A percentile compares a stretch with the other conserved stretches of the same genome.
Conservation (phyloP, 2,797 vertebrate species). For the Sarcoramphus papa region DNA sequence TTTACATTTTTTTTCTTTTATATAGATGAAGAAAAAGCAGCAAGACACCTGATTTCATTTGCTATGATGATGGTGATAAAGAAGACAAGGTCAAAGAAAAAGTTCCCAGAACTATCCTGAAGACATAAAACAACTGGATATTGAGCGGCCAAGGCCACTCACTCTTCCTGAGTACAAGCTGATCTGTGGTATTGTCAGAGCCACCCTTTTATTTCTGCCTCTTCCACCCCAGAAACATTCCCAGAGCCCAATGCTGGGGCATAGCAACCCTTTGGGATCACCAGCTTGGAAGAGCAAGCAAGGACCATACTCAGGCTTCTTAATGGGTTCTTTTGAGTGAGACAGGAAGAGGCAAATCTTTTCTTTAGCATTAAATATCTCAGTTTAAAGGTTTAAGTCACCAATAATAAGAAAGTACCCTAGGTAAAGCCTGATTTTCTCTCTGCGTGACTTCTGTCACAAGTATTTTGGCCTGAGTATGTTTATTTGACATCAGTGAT, state of each 20-base stretch:
- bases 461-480: neutral
- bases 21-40: neutral
- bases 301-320: neutral
- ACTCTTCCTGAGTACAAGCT: neutral
- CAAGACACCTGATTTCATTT: neutral
- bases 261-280: neutral
- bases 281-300: neutral
- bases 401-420: neutral
- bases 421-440: neutral
- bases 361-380: neutral
- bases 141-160: neutral
- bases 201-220: neutral
- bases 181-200: neutral
- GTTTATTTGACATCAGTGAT: neutral
- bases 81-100: neutral
- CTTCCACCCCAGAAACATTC: neutral
- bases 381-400: neutral
- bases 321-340: neutral
- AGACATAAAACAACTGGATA: neutral
- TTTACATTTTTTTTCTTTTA: neutral
- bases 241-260: neutral
- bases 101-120: neutral
- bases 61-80: neutral
- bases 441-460: neutral
- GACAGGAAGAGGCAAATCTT: neutral